Percentiles rank a stretch among this genome's conserved stretches.
These are phyloP conservation scores for Catocala sponsa DNA, from an alignment of 2,888 invertebrate species.

Conservation along the genomic window DNA sequence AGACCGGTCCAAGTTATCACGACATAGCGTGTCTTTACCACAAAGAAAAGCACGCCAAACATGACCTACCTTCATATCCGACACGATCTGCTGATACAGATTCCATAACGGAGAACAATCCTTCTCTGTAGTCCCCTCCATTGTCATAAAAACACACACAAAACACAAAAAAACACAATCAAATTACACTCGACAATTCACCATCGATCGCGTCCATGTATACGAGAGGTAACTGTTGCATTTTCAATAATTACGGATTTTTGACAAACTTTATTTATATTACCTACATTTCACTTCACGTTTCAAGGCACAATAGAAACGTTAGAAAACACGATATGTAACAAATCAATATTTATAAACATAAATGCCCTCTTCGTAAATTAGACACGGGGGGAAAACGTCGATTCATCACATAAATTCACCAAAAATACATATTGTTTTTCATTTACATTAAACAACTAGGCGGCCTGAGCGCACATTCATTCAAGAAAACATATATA, in stretches of 20 bases:
- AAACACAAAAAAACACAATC: conserved; percentile 62
- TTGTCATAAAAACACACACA: conserved; percentile 81
- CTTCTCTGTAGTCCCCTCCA: conserved; percentile 92
- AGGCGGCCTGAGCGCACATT: conserved; percentile 48
- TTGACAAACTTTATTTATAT: conserved; percentile 49
- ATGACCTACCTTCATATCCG: conserved; percentile 97
- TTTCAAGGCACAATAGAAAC: conserved; percentile 63
- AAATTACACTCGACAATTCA: conserved; percentile 68
- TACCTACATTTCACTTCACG: conserved; percentile 80
- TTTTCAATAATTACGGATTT: conserved; percentile 58
- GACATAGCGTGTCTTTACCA: conserved; percentile 38
- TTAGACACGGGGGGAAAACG: conserved; percentile 53
- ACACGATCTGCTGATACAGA: conserved; percentile 97
- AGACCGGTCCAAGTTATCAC: conserved; percentile 51
- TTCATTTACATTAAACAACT: conserved; percentile 20
- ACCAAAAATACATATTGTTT: conserved; percentile 43
- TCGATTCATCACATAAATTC: conserved; percentile 54
- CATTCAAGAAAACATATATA: conserved; percentile 61
- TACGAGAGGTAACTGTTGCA: conserved; percentile 77
- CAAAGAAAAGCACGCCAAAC: conserved; percentile 44
- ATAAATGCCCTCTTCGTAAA: conserved; percentile 77
- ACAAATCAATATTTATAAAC: conserved; percentile 88
- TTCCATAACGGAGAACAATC: conserved; percentile 97
- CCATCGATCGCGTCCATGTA: conserved; percentile 68
- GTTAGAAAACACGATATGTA: conserved; percentile 57